Base-by-base conservation (phyloP, 2,797 vertebrate species). In the Sphenopsis melanotis region DNA sequence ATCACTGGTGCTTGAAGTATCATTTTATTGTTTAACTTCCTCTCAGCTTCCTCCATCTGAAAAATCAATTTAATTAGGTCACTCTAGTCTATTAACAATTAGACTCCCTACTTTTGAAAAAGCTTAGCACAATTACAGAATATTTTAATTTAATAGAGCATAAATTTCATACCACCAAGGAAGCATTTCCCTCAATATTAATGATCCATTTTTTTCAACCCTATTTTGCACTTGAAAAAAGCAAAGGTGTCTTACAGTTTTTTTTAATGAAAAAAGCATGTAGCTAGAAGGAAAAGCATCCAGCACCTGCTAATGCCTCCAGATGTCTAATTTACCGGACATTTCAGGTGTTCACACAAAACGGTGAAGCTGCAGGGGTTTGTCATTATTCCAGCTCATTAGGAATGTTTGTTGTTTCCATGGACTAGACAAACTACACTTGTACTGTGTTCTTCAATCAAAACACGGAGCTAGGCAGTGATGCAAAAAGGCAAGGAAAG, bases 391-490 rank as follows among this genome's bases (percentile, higher is more conserved):
- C 34, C 56, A 78, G n/a, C n/a, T 83, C 6, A 1, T 75, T 80
- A 65, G 0, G 0, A n/a, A 77, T 59, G 47, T 39, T 53, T 85
- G 75, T 12, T 69, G 53, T 52, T 86, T 57, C 49, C 49, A 36
- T 7, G 15, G 41, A 68, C 20, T 20, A 72, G 26, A 56, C 13
- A 71, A 83, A 53, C 27, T 7, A 26, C 30, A 63, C 49, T 63
- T 78, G 41, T 26, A 68, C 30, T 79, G 29, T 8, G 14, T 37
- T 87, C 64, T 89, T 77, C 63, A 52, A 13, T 16, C n/a, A 63
- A 79, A 90, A 50, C 10, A 82, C 0, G 2, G 34, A 84, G n/a
- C 56, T 44, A 77, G 60, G 34, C 69, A 44, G n/a, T 0, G 0
- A 26, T 4, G 34, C 34, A 63, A 65, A 52, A 81, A 59, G 46